Percentiles rank a stretch among this genome's conserved stretches.
These are phyloP conservation scores for Helobdella robusta DNA, from an alignment of 2,888 invertebrate genomes.

Conservation along the genomic window DNA sequence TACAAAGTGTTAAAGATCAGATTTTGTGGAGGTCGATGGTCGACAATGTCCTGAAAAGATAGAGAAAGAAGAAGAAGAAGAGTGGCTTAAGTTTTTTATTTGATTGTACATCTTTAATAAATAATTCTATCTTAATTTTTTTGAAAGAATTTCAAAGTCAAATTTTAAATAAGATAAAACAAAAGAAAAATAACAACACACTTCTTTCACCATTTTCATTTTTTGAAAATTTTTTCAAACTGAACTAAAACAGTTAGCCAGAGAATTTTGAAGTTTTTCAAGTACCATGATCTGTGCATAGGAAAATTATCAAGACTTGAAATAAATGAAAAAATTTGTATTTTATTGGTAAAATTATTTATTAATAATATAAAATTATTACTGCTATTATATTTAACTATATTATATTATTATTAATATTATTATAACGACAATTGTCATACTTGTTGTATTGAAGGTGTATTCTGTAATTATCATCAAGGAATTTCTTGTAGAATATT, in stretches of 20 bases:
- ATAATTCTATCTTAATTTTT: no score
- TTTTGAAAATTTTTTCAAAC: constrained; percentile 29
- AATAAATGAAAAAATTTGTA: constrained; percentile 4
- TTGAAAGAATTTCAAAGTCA: no score
- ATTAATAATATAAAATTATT: background rate
- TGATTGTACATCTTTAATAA: no score
- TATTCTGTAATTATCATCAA: constrained; percentile 68
- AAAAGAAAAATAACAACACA: no score
- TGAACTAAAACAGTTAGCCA: constrained; percentile 42
- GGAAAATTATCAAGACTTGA: constrained; percentile 25
- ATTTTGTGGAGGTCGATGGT: no score
- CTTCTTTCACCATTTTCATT: no score
- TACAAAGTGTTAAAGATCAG: no score
- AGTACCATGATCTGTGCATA: constrained; percentile 63
- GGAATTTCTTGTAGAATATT: constrained; percentile 72
- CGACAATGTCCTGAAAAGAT: no score
- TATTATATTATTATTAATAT: constrained; percentile 3
- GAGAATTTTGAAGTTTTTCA: constrained; percentile 61
- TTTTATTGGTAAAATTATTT: background rate
- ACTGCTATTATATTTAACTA: background rate
- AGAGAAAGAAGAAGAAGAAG: no score
- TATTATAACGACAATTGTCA: background rate
- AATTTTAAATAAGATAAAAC: no score
- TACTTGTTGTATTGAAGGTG: constrained; percentile 65
- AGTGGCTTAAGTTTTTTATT: no score